Conservation (phyloP, 2,797 vertebrate species). For the Typhlichthys subterraneus region DNA sequence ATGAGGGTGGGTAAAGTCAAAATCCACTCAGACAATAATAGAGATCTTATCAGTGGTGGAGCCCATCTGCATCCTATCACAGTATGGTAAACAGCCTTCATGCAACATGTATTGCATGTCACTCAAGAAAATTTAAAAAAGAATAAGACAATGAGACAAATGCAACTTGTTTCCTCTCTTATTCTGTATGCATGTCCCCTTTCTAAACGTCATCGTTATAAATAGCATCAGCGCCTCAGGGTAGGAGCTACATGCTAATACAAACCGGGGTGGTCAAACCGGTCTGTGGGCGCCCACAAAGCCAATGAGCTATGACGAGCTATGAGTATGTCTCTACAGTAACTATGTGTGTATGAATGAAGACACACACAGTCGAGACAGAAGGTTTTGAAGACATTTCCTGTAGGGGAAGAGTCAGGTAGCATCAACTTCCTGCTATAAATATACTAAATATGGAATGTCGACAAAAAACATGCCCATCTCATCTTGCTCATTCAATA, state of each 20-base stretch:
- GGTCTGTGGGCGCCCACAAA: constrained; percentile 57
- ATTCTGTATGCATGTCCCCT: constrained; percentile 33
- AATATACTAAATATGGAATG: constrained; percentile 72
- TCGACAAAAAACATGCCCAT: constrained; percentile 20
- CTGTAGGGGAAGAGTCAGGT: constrained; percentile 61
- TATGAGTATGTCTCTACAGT: constrained; percentile 21
- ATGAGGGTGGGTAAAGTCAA: constrained; percentile 51
- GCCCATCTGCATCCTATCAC: constrained; percentile 22
- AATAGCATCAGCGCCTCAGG: constrained; percentile 66
- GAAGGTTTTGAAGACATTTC: constrained; percentile 41
- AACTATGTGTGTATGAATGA: constrained; percentile 18
- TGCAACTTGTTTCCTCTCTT: constrained; percentile 32
- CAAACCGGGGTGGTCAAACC: constrained; percentile 63
- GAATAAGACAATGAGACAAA: constrained; percentile 18
- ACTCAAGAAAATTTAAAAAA: constrained; percentile 13
- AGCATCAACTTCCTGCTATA: constrained; percentile 70
- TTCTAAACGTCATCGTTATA: constrained; percentile 65
- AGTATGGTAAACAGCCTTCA: constrained; percentile 4
- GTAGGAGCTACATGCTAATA: constrained; percentile 54
- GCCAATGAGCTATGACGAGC: constrained; percentile 39
- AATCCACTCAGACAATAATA: constrained; percentile 55
- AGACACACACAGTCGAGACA: constrained; percentile 32
- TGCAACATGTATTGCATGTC: neutral
- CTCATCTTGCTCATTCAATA: constrained; percentile 32
- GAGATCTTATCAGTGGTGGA: constrained; percentile 37